Base-by-base conservation (phyloP, 2,113 vertebrate species). In the Gymnobelideus leadbeateri region DNA sequence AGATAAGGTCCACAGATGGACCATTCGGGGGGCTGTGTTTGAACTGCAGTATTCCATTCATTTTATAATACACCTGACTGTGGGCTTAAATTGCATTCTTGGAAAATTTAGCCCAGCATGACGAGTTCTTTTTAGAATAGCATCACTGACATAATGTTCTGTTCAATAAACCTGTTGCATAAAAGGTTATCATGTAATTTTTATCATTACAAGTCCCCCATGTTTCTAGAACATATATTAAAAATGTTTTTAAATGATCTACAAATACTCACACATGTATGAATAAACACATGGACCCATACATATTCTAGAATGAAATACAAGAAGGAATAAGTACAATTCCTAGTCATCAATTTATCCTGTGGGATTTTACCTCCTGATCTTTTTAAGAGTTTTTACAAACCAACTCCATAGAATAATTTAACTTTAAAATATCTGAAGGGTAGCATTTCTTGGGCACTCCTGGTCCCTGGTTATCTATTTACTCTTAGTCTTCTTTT, bases 91-190 rank as follows among this genome's bases (percentile, higher is more conserved):
- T 97, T 97, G 95, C 97, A 96, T 97, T 98, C 97, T 96, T 97
- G 96, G 97, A 97, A 97, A 98, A 98, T 97, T 95, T 97, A 97
- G 96, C 97, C 89, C 97, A 97, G 98, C 97, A 96, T 77, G 96
- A 97, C 93, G 92, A 95, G 96, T 93, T 96, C 95, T 97, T 96
- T 95, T 94, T 95, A 97, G 94, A 97, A 97, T 93, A 91, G 50
- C 95, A 97, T 97, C 93, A 90, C 93, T 91, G 96, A 94, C 37
- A 1, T 97, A 95, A 97, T 95, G 93, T 92, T 96, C 89, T 97
- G 50, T 94, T 96, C 97, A 95, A 90, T 91, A 98, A 97, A 96
- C 47, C 95, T 95, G 89, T 96, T 97, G 96, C 95, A 96, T 96
- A 97, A 97, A 97, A 97, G 94, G 95, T 96, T 96, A 95, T 92